A percentile compares a stretch with the other conserved stretches of the same genome.
phyloP scores from a whole-genome alignment of 1,140 invertebrate genomes.

The Drosophila fuyamai region DNA sequence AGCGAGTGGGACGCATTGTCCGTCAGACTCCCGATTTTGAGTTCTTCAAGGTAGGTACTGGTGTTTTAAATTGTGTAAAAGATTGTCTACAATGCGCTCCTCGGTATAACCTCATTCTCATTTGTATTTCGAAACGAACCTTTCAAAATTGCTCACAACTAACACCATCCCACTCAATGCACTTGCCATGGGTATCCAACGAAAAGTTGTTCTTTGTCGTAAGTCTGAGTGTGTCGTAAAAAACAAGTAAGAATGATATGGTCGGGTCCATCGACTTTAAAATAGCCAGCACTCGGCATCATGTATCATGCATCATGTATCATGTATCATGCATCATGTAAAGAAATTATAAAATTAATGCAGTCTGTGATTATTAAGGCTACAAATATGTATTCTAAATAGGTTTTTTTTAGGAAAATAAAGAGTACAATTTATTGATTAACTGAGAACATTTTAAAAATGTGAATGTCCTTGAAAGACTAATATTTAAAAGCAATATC shows the following conservation, averaged over 20 bases:
- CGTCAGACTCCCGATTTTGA: slow-evolving; percentile 86
- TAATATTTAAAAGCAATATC: too few species aligned
- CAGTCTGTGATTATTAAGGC: too few species aligned
- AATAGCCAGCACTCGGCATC: not conserved
- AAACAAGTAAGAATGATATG: slow-evolving; percentile 3
- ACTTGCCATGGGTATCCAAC: slow-evolving; percentile 15
- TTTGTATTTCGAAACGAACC: slow-evolving; percentile 59
- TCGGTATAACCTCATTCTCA: slow-evolving; percentile 52
- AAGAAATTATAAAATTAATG: not conserved
- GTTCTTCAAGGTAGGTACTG: slow-evolving; percentile 85
- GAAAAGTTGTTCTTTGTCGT: slow-evolving; percentile 71
- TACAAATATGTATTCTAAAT: too few species aligned
- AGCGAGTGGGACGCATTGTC: slow-evolving; percentile 86
- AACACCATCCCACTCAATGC: slow-evolving; percentile 21
- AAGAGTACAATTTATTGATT: too few species aligned
- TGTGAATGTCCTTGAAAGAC: too few species aligned
- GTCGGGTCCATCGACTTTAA: slow-evolving; percentile 5
- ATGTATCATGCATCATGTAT: too few species aligned
- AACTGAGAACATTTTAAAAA: too few species aligned
- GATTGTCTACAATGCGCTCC: not conserved
- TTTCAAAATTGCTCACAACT: slow-evolving; percentile 42
- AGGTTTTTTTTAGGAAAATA: too few species aligned
- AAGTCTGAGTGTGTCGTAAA: slow-evolving; percentile 45
- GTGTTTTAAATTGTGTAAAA: not conserved
- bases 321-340: too few species aligned